Evolutionary conservation across 2,113 vertebrate species (phyloP).

Genomic region (Carettochelys insculpta): DNA sequence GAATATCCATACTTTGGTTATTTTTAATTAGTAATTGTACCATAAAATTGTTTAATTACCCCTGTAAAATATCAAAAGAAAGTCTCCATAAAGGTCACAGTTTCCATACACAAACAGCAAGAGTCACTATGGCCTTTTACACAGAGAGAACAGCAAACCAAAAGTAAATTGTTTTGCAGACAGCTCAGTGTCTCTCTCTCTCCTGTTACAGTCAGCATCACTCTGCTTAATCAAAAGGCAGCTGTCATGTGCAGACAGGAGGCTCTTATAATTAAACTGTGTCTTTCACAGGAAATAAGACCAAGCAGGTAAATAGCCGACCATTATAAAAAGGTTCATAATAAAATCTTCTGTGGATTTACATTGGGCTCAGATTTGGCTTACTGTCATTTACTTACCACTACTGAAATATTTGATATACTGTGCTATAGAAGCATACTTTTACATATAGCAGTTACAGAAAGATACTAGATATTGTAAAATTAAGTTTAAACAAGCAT

Average conservation of each 20-base stretch:
- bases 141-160: neutral
- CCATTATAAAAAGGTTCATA: neutral
- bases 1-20: neutral
- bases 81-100: neutral
- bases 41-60: neutral
- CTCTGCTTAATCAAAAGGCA: constrained; percentile 15
- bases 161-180: neutral
- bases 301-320: neutral
- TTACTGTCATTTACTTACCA: constrained; percentile 5
- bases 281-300: constrained; percentile 31
- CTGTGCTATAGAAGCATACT: neutral
- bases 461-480: neutral
- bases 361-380: neutral
- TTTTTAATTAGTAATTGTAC: neutral
- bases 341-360: constrained; percentile 14
- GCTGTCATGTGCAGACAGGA: neutral
- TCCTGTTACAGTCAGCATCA: neutral
- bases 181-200: neutral
- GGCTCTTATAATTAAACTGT: constrained; percentile 10
- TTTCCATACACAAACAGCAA: neutral
- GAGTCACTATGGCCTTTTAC: neutral
- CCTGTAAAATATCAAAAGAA: neutral
- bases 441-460: neutral
- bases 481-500: neutral
- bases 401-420: neutral